Conservation (phyloP, 1,140 invertebrate genomes). For the Nautilus pompilius region DNA sequence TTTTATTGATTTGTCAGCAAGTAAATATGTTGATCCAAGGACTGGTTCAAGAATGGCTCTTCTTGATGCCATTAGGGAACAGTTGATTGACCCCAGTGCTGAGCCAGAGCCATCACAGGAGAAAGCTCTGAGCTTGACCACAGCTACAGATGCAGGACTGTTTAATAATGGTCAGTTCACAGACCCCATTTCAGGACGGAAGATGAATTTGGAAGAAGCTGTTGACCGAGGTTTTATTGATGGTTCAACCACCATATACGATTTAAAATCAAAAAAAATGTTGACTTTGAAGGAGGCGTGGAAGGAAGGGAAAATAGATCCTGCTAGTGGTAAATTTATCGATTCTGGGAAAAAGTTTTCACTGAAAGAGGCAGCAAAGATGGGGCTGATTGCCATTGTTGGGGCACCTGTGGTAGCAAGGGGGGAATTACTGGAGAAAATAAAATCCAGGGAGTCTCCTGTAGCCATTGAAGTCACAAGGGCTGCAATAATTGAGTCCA, state of each 20-base stretch:
- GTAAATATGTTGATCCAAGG: slow-evolving; percentile 72
- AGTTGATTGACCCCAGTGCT: slow-evolving; percentile 66
- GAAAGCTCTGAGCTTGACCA: slow-evolving; percentile 66
- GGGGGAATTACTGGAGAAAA: slow-evolving; percentile 52
- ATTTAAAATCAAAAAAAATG: slow-evolving; percentile 59
- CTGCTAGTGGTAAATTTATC: slow-evolving; percentile 35
- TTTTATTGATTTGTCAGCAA: slow-evolving; percentile 74
- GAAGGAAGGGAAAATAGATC: slow-evolving; percentile 69
- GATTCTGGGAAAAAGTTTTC: slow-evolving; percentile 54
- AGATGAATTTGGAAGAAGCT: slow-evolving; percentile 38
- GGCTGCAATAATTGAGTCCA: slow-evolving; percentile 23
- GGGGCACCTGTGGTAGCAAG: slow-evolving; percentile 62
- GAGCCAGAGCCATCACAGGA: slow-evolving; percentile 35
- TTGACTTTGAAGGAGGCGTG: slow-evolving; percentile 63
- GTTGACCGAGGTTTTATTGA: slow-evolving; percentile 34
- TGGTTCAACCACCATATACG: slow-evolving; percentile 56
- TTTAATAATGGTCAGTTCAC: slow-evolving; percentile 77
- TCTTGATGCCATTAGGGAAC: slow-evolving; percentile 76
- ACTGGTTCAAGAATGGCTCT: slow-evolving; percentile 74
- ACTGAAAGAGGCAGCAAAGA: slow-evolving; percentile 76
- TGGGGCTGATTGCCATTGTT: slow-evolving; percentile 64
- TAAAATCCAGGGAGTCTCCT: slow-evolving; percentile 36
- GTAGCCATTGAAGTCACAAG: slow-evolving; percentile 30
- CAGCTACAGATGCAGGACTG: slow-evolving; percentile 72
- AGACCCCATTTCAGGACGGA: slow-evolving; percentile 70